A percentile compares a stretch with the other conserved stretches of the same genome.
Conservation (phyloP, 2,888 invertebrate species). For the Emmelina monodactyla region DNA sequence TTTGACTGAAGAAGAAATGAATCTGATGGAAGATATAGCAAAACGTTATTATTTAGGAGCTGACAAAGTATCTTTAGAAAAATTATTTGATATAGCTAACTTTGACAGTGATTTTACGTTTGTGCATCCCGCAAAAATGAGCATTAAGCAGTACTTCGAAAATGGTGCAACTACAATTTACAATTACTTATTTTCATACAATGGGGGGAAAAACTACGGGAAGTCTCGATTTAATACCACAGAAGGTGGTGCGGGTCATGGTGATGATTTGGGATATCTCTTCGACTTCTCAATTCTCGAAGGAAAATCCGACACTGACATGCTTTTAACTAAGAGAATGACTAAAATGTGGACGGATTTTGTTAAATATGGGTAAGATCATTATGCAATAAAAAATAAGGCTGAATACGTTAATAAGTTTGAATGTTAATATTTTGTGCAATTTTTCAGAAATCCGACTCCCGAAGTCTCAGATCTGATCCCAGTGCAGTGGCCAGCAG, state of each 20-base stretch:
- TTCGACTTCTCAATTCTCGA: conserved; percentile 12
- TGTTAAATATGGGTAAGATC: conserved; percentile 19
- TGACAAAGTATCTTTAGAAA: conserved; percentile 12
- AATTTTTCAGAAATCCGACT: conserved; percentile 26
- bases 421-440: too few relatives aligned
- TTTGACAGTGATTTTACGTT: conserved; percentile 18
- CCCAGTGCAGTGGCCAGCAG: conserved; percentile 27
- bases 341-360: conserved; percentile 25
- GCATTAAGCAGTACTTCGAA: conserved; percentile 16
- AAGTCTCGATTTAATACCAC: too few relatives aligned
- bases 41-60: conserved; percentile 20
- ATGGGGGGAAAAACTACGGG: too few relatives aligned
- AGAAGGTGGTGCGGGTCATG: too few relatives aligned
- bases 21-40: conserved; percentile 15
- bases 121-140: conserved; percentile 17
- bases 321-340: conserved; percentile 18
- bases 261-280: too few relatives aligned
- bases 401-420: too few relatives aligned
- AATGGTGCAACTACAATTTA: conserved; percentile 16
- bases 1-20: conserved; percentile 13
- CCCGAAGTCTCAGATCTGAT: conserved; percentile 24
- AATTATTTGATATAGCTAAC: conserved; percentile 14
- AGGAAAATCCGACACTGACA: conserved; percentile 16
- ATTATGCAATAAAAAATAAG: too few relatives aligned
- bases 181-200: conserved; percentile 24